Percentiles rank a stretch among this genome's conserved stretches.
phyloP scores from a whole-genome alignment of 2,113 vertebrate species.

The Leucosticte australis region DNA sequence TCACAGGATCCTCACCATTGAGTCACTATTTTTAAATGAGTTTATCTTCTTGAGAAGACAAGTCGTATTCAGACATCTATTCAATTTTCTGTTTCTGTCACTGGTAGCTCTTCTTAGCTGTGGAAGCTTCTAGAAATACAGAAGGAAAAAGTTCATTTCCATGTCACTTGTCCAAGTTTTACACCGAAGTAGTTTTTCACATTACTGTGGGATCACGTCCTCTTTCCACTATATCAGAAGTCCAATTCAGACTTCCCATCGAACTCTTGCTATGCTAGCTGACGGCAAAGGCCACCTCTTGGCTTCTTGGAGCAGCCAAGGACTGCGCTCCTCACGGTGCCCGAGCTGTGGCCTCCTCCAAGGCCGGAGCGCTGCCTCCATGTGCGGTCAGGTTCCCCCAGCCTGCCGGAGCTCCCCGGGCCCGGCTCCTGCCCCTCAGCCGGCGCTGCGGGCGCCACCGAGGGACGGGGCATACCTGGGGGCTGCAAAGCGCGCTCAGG shows the following conservation, averaged over 20 bases:
- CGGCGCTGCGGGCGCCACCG: neutral
- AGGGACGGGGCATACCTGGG: no score
- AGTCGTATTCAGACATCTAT: neutral
- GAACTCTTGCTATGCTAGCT: neutral
- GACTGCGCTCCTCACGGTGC: rapidly evolving
- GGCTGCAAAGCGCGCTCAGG: neutral
- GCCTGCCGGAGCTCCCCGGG: rapidly evolving
- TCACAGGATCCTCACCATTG: neutral
- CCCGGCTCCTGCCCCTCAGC: neutral
- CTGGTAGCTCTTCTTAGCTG: neutral
- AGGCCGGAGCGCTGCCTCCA: neutral
- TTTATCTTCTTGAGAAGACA: neutral
- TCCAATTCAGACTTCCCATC: neutral
- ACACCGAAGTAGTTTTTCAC: neutral
- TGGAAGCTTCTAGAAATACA: neutral
- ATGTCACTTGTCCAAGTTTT: neutral
- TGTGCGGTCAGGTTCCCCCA: rapidly evolving
- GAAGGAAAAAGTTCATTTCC: neutral
- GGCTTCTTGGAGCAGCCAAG: neutral
- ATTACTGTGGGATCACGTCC: neutral
- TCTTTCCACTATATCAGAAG: rapidly evolving
- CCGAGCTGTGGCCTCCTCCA: rapidly evolving
- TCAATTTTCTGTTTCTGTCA: neutral
- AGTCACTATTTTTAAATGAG: neutral
- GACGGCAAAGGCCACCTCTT: neutral